phyloP scores from a whole-genome alignment of 2,888 invertebrate genomes.

The Philonicus albiceps region DNA sequence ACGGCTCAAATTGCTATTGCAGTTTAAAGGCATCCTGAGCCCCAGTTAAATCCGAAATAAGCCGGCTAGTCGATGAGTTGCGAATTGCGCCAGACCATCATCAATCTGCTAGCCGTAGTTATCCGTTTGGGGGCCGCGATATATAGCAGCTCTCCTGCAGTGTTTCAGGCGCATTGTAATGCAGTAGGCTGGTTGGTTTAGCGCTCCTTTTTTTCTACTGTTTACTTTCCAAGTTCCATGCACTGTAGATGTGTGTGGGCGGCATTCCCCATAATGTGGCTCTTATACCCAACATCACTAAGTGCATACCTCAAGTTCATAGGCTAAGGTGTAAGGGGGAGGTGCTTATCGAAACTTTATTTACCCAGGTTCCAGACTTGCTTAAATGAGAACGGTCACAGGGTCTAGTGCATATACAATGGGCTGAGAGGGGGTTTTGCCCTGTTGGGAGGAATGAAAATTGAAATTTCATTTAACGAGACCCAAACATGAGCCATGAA shows the following conservation, averaged over 20 bases:
- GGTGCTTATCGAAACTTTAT: background rate
- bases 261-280: background rate
- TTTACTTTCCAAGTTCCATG: background rate
- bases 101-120: background rate
- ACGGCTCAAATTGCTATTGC: constrained; percentile 1
- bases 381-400: background rate
- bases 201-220: background rate
- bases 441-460: constrained; percentile 1
- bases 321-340: background rate
- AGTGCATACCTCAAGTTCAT: background rate
- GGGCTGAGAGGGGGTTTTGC: background rate
- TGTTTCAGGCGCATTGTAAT: background rate
- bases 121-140: background rate
- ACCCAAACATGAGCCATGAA: constrained; percentile 32
- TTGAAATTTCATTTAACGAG: constrained; percentile 1
- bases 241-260: constrained; percentile 1
- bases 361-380: background rate
- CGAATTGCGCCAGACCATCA: background rate
- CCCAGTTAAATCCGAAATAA: constrained; percentile 2
- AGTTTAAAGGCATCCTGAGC: constrained; percentile 16
- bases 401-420: background rate
- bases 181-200: background rate
- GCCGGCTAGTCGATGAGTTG: background rate
- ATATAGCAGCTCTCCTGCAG: too few relatives aligned
- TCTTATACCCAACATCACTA: background rate